Evolutionary conservation across 2,797 vertebrate species (phyloP).

Genomic region (Helostoma temminkii): DNA sequence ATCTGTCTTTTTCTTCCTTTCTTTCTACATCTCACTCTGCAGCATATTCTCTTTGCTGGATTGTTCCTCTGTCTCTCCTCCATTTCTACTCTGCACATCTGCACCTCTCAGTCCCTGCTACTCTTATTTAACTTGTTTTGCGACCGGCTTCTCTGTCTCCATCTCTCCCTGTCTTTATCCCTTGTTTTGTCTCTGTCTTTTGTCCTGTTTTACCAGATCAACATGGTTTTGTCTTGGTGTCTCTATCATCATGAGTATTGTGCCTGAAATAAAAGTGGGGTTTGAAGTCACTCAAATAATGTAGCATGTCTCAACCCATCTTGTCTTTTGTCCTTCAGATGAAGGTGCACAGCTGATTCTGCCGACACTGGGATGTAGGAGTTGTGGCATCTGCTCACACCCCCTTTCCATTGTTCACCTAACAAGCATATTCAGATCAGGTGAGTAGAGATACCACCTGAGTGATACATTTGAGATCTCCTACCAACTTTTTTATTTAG

Average conservation of each 20-base stretch:
- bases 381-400: no score
- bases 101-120: background rate
- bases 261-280: background rate
- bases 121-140: background rate
- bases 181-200: slow-evolving; percentile 1
- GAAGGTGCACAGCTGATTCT: no score
- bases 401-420: no score
- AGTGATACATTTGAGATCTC: no score
- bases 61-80: background rate
- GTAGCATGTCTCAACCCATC: no score
- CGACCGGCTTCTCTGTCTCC: background rate
- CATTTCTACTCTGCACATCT: no score
- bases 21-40: slow-evolving; percentile 15
- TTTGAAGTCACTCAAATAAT: background rate
- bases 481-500: no score
- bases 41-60: background rate
- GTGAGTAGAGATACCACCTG: no score
- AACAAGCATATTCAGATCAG: no score
- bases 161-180: background rate
- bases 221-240: background rate
- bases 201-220: slow-evolving; percentile 14
- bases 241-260: background rate
- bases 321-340: no score
- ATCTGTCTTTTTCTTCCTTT: slow-evolving; percentile 17
- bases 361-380: no score